Conservation (phyloP, 2,797 vertebrate genomes). For the Anguilla anguilla region DNA sequence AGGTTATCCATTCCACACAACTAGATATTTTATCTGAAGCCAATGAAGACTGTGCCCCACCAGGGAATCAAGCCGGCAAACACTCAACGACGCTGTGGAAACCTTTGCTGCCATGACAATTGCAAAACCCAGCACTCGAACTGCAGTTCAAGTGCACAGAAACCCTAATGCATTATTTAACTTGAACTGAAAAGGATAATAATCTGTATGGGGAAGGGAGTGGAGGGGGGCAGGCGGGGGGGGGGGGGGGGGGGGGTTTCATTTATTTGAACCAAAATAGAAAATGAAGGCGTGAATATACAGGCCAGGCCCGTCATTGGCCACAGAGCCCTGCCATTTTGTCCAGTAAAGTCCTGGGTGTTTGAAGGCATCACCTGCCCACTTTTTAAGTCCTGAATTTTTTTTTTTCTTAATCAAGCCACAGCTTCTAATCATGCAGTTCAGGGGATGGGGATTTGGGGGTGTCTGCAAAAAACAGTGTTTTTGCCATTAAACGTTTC, state of each 20-base stretch:
- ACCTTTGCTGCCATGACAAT: neutral
- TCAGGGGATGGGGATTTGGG: too few species aligned
- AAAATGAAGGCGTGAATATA: neutral
- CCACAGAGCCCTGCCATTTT: neutral
- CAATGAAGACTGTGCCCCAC: neutral
- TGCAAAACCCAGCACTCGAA: neutral
- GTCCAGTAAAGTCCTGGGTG: neutral
- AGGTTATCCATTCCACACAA: neutral
- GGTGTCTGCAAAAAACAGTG: neutral
- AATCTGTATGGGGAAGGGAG: too few species aligned
- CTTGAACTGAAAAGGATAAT: neutral
- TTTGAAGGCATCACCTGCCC: neutral
- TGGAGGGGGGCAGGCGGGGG: too few species aligned
- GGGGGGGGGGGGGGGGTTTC: too few species aligned
- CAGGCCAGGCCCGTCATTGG: neutral
- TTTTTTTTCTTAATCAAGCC: neutral
- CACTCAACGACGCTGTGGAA: neutral
- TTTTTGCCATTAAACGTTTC: neutral
- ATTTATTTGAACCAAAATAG: too few species aligned
- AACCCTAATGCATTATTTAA: neutral
- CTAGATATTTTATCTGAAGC: neutral
- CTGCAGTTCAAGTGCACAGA: neutral
- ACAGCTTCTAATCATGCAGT: neutral
- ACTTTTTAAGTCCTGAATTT: neutral
- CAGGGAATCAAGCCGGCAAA: neutral